Evolutionary conservation across 1,140 invertebrate species (phyloP), one percentile per base, ranked within the genome.

Genomic region (Pomacea maculata): DNA sequence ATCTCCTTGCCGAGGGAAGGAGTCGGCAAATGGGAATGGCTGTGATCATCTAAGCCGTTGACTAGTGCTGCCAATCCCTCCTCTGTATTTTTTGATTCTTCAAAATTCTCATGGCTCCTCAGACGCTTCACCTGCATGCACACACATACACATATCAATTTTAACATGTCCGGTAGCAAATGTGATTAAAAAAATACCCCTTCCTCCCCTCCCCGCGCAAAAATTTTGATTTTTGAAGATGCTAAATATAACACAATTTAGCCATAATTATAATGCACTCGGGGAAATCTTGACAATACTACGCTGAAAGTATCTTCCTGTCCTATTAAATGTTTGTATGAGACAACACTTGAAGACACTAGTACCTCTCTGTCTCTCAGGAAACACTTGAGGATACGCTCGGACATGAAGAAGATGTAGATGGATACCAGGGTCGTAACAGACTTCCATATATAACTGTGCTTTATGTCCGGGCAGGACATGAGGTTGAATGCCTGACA

Each of bases 341-440:
- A 61, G 57, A 11, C 57, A 61, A 17, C 57, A 61, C 11, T 17
- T 61, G 57, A 61, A 17, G 57, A 11, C 11, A 61, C 57, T 11
- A 81, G 85, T 88, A 92, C 92, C 85, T 91, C 87, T 86, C 86
- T 89, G 25, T 88, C 82, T 54, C 92, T 89, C 78, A 92, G 89
- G 57, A 91, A 88, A n/a, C 93, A 91, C 86, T 93, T 93, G n/a
- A 97, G 90, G 3, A 95, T 93, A 89, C 95, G 95, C 90, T 98
- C 96, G 5, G 94, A 95, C 75, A 96, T 93, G 89, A 96, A 98
- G 91, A 97, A 97, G 87, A 97, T 93, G 3, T 96, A 95, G n/a
- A 97, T 92, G 45, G 95, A 95, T 45, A 95, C 88, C 92, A 97
- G 94, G 8, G 95, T 95, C 0, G 94, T 94, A 21, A 96, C 89